Conservation (phyloP, 1,140 invertebrate genomes). For the Thalassaphorura encarpata region DNA sequence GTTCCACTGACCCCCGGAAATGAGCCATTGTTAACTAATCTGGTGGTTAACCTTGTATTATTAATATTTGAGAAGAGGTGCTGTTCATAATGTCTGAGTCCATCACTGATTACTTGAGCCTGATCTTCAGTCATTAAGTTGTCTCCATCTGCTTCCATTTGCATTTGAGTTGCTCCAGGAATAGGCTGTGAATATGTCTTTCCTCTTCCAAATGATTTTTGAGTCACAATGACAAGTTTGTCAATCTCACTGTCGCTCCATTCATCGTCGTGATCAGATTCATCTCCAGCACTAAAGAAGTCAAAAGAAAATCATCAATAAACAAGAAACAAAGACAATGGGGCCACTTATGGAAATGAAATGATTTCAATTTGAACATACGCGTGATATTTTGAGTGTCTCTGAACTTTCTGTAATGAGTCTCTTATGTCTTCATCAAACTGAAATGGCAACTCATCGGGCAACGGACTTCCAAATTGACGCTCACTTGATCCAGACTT, state of each 20-base stretch:
- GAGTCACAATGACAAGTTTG: constrained; percentile 91
- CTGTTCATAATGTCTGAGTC: constrained; percentile 78
- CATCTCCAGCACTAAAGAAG: constrained; percentile 52
- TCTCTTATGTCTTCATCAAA: constrained; percentile 90
- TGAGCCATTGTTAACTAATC: too few species aligned
- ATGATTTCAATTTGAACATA: too few species aligned
- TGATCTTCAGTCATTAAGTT: constrained; percentile 89
- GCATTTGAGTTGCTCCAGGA: constrained; percentile 42
- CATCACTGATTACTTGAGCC: constrained; percentile 89
- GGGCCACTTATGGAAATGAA: too few species aligned
- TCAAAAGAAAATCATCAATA: too few species aligned
- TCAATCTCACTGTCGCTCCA: constrained; percentile 86
- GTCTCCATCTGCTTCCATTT: background rate
- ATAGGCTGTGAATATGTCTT: constrained; percentile 10
- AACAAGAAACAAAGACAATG: background rate
- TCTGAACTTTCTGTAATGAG: background rate
- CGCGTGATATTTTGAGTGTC: too few species aligned
- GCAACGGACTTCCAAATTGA: constrained; percentile 44
- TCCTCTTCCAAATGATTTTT: constrained; percentile 46
- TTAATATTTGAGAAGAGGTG: constrained; percentile 8
- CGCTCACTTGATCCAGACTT: background rate
- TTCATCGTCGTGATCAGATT: constrained; percentile 52
- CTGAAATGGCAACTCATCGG: constrained; percentile 89
- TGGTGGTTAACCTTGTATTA: too few species aligned
- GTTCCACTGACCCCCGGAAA: background rate